A percentile compares a stretch with the other conserved stretches of the same genome.
Evolutionary conservation across 2,797 vertebrate species (phyloP).

Genomic region (Lacerta agilis): DNA sequence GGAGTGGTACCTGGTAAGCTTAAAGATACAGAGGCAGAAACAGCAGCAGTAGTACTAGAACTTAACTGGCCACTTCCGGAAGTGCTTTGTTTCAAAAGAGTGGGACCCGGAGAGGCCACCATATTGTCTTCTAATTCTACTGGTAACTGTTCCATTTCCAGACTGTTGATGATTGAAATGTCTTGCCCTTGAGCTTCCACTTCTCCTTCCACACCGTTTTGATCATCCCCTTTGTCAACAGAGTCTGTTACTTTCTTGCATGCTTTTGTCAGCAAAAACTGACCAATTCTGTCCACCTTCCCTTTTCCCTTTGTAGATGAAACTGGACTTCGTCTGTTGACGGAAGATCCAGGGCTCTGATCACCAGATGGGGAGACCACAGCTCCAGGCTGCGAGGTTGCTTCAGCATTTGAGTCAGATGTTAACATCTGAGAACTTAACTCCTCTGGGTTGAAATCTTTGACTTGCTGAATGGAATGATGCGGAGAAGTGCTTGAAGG

Average conservation of each 20-base stretch:
- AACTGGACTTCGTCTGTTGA: conserved; percentile 85
- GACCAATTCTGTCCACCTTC: conserved; percentile 84
- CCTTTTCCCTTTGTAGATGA: conserved; percentile 85
- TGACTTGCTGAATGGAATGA: conserved; percentile 75
- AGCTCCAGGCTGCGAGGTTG: conserved; percentile 78
- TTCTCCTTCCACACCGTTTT: conserved; percentile 75
- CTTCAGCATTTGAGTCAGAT: conserved; percentile 73
- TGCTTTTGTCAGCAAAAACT: conserved; percentile 80
- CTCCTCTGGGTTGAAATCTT: conserved; percentile 82
- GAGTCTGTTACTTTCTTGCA: conserved; percentile 81
- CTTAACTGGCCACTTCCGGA: conserved; percentile 52
- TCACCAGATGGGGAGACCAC: conserved; percentile 84
- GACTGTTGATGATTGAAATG: conserved; percentile 51
- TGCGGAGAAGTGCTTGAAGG: conserved; percentile 71
- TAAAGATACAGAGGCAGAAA: conserved; percentile 66
- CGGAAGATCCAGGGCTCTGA: conserved; percentile 83
- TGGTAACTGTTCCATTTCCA: conserved; percentile 71
- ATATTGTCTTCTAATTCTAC: conserved; percentile 74
- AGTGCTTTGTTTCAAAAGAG: conserved; percentile 74
- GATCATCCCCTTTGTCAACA: conserved; percentile 81
- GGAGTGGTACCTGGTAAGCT: conserved; percentile 64
- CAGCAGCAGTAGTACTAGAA: conserved; percentile 32
- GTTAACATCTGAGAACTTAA: conserved; percentile 57
- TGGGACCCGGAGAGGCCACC: conserved; percentile 64
- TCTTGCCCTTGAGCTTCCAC: conserved; percentile 75